Percentiles rank a stretch among this genome's conserved stretches.
Evolutionary conservation across 2,888 invertebrate species (phyloP).

Genomic region (Netelia inedita): DNA sequence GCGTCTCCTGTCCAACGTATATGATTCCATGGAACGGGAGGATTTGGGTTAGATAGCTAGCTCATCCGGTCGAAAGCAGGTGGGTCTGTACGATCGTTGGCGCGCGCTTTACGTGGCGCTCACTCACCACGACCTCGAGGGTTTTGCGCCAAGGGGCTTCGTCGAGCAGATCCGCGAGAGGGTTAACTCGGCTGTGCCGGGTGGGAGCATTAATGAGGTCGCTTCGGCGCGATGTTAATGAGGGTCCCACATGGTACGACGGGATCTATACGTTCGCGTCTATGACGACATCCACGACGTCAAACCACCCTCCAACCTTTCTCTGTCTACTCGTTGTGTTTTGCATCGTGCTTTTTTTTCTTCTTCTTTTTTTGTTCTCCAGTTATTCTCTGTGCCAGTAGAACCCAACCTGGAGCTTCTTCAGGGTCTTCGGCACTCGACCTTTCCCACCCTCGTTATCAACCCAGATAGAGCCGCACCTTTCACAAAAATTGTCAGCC

Average conservation of each 20-base stretch:
- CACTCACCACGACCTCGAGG: slow-evolving; percentile 24
- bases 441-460: too few relatives aligned
- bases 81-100: slow-evolving; percentile 21
- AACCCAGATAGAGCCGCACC: too few relatives aligned
- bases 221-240: slow-evolving; percentile 73
- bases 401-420: too few relatives aligned
- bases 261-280: slow-evolving; percentile 26
- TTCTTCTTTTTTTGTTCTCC: neutral
- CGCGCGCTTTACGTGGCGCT: slow-evolving; percentile 1
- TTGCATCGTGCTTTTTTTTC: neutral
- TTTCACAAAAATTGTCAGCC: too few relatives aligned
- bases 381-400: neutral
- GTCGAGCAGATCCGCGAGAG: slow-evolving; percentile 32
- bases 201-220: slow-evolving; percentile 74
- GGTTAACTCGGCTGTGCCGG: slow-evolving; percentile 49
- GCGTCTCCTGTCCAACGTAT: too few relatives aligned
- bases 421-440: too few relatives aligned
- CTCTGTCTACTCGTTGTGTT: neutral
- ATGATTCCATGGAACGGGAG: too few relatives aligned
- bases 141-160: slow-evolving; percentile 23
- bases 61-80: slow-evolving; percentile 19
- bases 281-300: slow-evolving; percentile 29
- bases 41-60: too few relatives aligned
- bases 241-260: slow-evolving; percentile 60
- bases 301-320: slow-evolving; percentile 4